phyloP scores from a whole-genome alignment of 2,888 invertebrate species.

The Craniophora ligustri region DNA sequence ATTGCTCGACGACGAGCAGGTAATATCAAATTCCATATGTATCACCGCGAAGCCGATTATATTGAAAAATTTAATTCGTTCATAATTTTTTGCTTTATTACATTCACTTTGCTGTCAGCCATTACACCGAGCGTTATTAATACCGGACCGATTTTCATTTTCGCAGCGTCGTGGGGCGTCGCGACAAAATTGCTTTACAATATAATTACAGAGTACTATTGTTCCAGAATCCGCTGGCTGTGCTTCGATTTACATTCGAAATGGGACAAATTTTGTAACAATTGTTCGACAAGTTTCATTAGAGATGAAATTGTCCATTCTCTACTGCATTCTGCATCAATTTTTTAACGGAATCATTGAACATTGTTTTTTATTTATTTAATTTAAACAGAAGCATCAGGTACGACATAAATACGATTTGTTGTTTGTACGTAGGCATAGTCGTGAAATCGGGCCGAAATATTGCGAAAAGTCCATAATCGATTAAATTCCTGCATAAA shows the following conservation, averaged over 20 bases:
- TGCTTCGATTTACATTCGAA: constrained; percentile 82
- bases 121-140: constrained; percentile 68
- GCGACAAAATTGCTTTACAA: constrained; percentile 82
- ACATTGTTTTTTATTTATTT: too few relatives aligned
- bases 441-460: not conserved
- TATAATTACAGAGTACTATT: constrained; percentile 81
- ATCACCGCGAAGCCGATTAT: constrained; percentile 49
- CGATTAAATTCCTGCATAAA: constrained; percentile 1
- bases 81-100: constrained; percentile 71
- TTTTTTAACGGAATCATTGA: not conserved
- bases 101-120: constrained; percentile 60
- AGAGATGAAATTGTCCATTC: constrained; percentile 42
- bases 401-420: too few relatives aligned
- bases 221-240: constrained; percentile 68
- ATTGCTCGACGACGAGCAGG: constrained; percentile 27
- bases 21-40: constrained; percentile 52
- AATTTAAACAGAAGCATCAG: too few relatives aligned
- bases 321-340: constrained; percentile 1
- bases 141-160: constrained; percentile 74
- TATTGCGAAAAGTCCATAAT: not conserved
- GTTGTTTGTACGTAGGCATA: not conserved
- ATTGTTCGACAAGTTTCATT: constrained; percentile 57
- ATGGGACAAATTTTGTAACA: constrained; percentile 64
- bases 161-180: constrained; percentile 56
- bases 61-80: constrained; percentile 67